phyloP scores from a whole-genome alignment of 2,888 invertebrate species.

The Nomada fucata region DNA sequence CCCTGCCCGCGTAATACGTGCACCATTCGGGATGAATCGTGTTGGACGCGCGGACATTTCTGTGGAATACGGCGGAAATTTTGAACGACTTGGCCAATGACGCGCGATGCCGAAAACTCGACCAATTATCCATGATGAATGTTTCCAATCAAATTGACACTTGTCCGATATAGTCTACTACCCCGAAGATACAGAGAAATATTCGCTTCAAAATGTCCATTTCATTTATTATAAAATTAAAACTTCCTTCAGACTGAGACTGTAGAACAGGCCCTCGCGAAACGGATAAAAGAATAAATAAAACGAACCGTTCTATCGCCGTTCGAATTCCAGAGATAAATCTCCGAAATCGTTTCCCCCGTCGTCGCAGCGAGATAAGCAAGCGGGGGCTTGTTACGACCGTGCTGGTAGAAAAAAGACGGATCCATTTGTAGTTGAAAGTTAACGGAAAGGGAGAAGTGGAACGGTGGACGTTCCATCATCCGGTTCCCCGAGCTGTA shows the following conservation, averaged over 20 bases:
- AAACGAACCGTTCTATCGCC: not conserved
- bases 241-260: too few species aligned
- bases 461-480: constrained; percentile 45
- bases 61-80: not conserved
- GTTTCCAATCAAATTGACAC: too few species aligned
- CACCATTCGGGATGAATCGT: constrained; percentile 26
- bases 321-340: not conserved
- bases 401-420: constrained; percentile 10
- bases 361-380: constrained; percentile 23
- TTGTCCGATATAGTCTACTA: too few species aligned
- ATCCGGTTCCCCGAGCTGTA: constrained; percentile 49
- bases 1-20: constrained; percentile 25
- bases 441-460: constrained; percentile 17
- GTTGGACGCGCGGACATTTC: too few species aligned
- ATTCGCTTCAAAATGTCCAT: not conserved
- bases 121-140: too few species aligned
- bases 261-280: too few species aligned
- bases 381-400: constrained; percentile 26
- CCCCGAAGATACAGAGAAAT: not conserved
- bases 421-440: constrained; percentile 57
- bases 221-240: not conserved
- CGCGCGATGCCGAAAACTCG: too few species aligned
- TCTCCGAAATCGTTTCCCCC: not conserved
- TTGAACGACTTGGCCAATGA: not conserved
- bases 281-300: not conserved